Base-by-base conservation (phyloP, 1,140 invertebrate genomes). In the Drusus annulatus region DNA sequence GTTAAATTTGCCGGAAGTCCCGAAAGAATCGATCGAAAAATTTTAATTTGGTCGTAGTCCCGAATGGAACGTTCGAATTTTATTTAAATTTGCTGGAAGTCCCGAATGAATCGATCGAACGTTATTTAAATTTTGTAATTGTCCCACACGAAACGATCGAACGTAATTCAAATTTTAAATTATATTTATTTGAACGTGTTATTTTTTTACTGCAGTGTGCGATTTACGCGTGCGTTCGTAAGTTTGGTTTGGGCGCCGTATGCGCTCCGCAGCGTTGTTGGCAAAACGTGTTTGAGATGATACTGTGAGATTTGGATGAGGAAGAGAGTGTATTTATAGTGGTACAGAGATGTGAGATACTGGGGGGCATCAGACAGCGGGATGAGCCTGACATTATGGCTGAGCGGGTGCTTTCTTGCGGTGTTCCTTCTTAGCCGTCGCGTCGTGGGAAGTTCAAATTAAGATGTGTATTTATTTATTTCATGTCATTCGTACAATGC, bases 261-360 rank as follows among this genome's bases (percentile, higher is more conserved):
- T 50, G 16, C 45, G 36, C 68, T 17, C 36, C 45, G 62, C 6
- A 51, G 77, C 76, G 80, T 51, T 81, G 80, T 56, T 15, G 15
- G 50, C 76, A 60, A 60, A 74, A 71, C 63, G 63, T 17, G 81
- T 83, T 78, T 58, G 76, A 51, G 23, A 54, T 54, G 76, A 75
- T 79, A 83, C 78, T 83, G 81, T 60, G 76, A 52, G 68, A 60
- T 78, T 60, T 19, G 69, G 52, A 56, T 31, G 23, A 80, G 81
- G 78, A 83, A 80, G 79, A 73, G 16, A 21, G n/a, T 28, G 65
- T 82, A 82, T 83, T 80, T 83, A 83, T 83, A 80, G 65, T n/a
- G 25, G 63, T 45, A 45, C 36, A 31, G 50, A 71, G 62, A 71
- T 50, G 71, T 76, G 80, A 79, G 69, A 69, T 79, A 76, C 25